Conservation (phyloP, 2,888 invertebrate species). For the Tupiocoris notatus region DNA sequence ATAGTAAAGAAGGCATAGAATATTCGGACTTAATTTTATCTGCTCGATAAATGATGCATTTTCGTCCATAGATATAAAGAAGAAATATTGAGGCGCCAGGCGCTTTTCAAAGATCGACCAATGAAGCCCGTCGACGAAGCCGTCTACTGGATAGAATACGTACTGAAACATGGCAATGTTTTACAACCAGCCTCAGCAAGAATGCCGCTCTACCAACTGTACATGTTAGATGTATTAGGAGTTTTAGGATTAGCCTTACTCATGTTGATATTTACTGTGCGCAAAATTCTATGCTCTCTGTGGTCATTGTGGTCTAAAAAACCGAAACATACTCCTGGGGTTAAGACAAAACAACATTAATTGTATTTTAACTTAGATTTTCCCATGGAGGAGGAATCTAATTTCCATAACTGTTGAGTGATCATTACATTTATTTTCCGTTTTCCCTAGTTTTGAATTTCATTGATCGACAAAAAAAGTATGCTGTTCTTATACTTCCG, state of each 20-base stretch:
- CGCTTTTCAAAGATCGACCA: slow-evolving; percentile 57
- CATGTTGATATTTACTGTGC: background rate
- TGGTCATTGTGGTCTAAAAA: too few relatives aligned
- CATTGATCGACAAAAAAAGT: too few relatives aligned
- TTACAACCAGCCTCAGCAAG: slow-evolving; percentile 47
- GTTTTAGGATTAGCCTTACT: background rate
- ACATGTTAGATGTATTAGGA: slow-evolving; percentile 31
- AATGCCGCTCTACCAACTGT: slow-evolving; percentile 34
- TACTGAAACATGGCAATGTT: slow-evolving; percentile 60
- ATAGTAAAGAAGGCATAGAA: too few relatives aligned
- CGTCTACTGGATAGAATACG: slow-evolving; percentile 66
- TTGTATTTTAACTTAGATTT: too few relatives aligned
- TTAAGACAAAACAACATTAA: too few relatives aligned
- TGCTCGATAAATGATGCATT: background rate
- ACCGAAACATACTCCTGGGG: too few relatives aligned
- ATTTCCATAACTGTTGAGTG: too few relatives aligned
- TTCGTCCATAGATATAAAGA: slow-evolving; percentile 45
- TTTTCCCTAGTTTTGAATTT: too few relatives aligned
- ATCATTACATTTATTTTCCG: too few relatives aligned
- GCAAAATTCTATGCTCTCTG: background rate
- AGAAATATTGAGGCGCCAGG: slow-evolving; percentile 46
- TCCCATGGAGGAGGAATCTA: too few relatives aligned
- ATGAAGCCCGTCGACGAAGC: slow-evolving; percentile 61
- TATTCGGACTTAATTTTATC: too few relatives aligned
- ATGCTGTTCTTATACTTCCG: too few relatives aligned